Evolutionary conservation across 2,113 vertebrate genomes (phyloP).

Genomic region (Syrrhaptes paradoxus): DNA sequence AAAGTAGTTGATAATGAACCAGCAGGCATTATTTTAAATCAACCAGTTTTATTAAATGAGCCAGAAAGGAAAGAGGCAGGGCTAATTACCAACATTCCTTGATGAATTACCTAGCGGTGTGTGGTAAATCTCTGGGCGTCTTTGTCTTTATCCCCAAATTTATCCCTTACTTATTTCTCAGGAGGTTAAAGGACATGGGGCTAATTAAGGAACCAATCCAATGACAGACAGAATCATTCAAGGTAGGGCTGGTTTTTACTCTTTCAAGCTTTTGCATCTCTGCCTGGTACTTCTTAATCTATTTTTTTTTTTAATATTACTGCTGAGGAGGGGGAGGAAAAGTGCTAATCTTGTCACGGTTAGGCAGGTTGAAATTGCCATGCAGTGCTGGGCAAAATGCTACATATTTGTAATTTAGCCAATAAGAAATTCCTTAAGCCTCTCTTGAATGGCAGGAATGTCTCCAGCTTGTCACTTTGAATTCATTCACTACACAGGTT

Average conservation of each 20-base stretch:
- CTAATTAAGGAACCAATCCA: conserved; percentile 87
- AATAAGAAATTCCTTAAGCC: conserved; percentile 93
- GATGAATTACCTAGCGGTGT: conserved; percentile 92
- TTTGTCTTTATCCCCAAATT: conserved; percentile 87
- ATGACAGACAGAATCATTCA: conserved; percentile 84
- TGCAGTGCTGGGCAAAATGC: conserved; percentile 83
- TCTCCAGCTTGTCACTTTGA: conserved; percentile 83
- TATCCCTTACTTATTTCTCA: conserved; percentile 91
- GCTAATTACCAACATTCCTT: conserved; percentile 93
- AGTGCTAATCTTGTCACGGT: conserved; percentile 87
- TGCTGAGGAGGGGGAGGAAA: conserved; percentile 40
- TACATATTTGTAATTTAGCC: conserved; percentile 88
- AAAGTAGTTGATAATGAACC: conserved; percentile 87
- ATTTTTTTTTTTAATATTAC: conserved; percentile 10
- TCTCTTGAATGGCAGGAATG: conserved; percentile 83
- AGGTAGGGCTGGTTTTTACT: conserved; percentile 81
- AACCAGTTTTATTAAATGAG: conserved; percentile 82
- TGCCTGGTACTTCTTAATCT: conserved; percentile 91
- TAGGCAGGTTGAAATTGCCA: conserved; percentile 81
- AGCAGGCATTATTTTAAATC: conserved; percentile 88
- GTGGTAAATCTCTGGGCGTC: conserved; percentile 87
- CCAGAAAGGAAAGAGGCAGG: conserved; percentile 86
- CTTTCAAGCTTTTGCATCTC: conserved; percentile 81
- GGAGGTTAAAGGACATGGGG: conserved; percentile 87
- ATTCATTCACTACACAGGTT: conserved; percentile 78